phyloP scores from a whole-genome alignment of 2,797 vertebrate genomes.

The Fringilla coelebs region DNA sequence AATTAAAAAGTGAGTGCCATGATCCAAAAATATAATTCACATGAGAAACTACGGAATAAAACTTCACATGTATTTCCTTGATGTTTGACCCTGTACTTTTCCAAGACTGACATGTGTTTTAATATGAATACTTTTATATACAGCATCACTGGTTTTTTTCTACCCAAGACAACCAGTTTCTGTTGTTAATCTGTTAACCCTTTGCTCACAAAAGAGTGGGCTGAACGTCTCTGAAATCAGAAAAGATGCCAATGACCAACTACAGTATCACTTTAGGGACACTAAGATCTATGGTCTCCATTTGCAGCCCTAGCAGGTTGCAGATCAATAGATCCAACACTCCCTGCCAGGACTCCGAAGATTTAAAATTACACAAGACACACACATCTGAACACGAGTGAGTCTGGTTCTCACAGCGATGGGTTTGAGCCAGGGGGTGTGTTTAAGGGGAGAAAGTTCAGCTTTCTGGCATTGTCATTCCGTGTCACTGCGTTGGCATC shows the following conservation, averaged over 20 bases:
- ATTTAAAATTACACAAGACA: neutral
- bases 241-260: neutral
- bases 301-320: neutral
- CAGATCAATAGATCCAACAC: neutral
- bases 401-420: neutral
- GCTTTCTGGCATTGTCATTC: neutral
- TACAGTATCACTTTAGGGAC: neutral
- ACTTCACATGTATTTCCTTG: neutral
- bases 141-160: neutral
- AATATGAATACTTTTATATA: neutral
- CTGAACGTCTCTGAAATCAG: neutral
- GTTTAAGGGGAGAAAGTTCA: neutral
- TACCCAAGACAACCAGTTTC: neutral
- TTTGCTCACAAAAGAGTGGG: neutral
- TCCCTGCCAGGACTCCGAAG: neutral
- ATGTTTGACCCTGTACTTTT: neutral
- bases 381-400: neutral
- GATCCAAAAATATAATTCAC: neutral
- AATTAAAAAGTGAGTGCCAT: neutral
- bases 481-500: neutral
- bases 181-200: neutral
- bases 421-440: neutral
- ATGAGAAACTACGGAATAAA: neutral
- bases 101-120: neutral
- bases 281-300: neutral